A percentile compares a stretch with the other conserved stretches of the same genome.
These are phyloP conservation scores for Falco berigora DNA, from an alignment of 2,797 vertebrate species.

Conservation along the genomic window DNA sequence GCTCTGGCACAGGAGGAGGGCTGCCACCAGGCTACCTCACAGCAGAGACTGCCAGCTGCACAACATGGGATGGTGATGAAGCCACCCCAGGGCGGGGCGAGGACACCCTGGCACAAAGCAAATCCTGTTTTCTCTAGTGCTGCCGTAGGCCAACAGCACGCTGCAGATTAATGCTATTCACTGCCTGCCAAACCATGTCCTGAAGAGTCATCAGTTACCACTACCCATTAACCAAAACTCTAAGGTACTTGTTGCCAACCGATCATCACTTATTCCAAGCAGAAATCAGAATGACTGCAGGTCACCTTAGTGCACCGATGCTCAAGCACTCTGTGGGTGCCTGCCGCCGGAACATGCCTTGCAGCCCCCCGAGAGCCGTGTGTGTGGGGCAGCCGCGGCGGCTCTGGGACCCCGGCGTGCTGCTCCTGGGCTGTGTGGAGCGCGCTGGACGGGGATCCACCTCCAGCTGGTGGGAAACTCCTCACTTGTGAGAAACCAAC, in stretches of 20 bases:
- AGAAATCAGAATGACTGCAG: background rate
- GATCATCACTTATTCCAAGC: background rate
- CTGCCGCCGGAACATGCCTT: background rate
- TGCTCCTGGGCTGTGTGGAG: background rate
- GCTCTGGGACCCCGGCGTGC: background rate
- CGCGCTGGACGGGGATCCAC: rapidly evolving
- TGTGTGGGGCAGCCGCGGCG: rapidly evolving
- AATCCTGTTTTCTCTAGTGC: background rate
- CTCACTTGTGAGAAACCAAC: background rate
- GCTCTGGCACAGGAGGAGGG: background rate
- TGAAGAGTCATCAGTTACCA: background rate
- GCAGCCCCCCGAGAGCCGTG: background rate
- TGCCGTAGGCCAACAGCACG: background rate
- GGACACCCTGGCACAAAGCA: background rate
- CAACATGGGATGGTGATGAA: background rate
- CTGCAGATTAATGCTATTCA: background rate
- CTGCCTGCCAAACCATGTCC: background rate
- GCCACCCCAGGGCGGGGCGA: background rate
- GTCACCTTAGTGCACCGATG: background rate
- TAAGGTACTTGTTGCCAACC: background rate
- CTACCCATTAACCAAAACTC: background rate
- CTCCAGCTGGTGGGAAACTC: background rate
- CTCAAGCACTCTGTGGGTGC: background rate
- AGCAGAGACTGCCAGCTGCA: background rate
- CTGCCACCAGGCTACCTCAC: rapidly evolving